Evolutionary conservation across 2,113 vertebrate species (phyloP), one percentile per base, ranked within the genome.

Genomic region (Anguilla rostrata): DNA sequence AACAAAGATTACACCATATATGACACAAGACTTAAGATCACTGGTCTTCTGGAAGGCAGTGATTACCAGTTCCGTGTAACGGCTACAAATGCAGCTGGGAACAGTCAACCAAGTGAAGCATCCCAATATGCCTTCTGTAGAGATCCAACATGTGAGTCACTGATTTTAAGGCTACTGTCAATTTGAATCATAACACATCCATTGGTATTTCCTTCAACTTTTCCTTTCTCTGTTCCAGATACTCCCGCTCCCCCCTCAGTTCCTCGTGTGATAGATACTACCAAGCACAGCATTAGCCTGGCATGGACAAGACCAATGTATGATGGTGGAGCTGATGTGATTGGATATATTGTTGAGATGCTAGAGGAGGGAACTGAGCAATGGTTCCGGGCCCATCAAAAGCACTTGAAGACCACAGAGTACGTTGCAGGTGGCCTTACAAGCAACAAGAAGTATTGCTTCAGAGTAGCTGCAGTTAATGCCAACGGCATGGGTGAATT

Each of bases 21-120:
- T 85, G 98, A 99, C 86, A 99, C 97, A 41, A 97, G 98, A 87
- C 93, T 99, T 86, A 99, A 99, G 94, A 96, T 99, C 91, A 96
- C 96, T 0, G 92, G 95, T 87, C 95, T 99, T 29, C 92, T 99
- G 93, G 98, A 99, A 92, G 97, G 97, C 39, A 94, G 97, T 84
- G 98, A 99, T 86, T 99, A 99, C 93, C 98, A 97, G 92, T 99
- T 99, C 96, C 97, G 98, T 86, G 97, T 99, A 89, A 96, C 97
- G 0, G 98, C 98, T 8, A 96, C 97, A 81, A 99, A 99, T 12
- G 95, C 97, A 75, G 98, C 98, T 89, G 98, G 98, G 75, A 96
- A 97, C 92, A 98, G 98, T 66, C 96, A 97, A 83, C 98, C 98
- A 43, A 99, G 98, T 20, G 98, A 99, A 53, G 95, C 97, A 79